phyloP scores from a whole-genome alignment of 1,140 invertebrate species.

The Neodiprion virginianus region DNA sequence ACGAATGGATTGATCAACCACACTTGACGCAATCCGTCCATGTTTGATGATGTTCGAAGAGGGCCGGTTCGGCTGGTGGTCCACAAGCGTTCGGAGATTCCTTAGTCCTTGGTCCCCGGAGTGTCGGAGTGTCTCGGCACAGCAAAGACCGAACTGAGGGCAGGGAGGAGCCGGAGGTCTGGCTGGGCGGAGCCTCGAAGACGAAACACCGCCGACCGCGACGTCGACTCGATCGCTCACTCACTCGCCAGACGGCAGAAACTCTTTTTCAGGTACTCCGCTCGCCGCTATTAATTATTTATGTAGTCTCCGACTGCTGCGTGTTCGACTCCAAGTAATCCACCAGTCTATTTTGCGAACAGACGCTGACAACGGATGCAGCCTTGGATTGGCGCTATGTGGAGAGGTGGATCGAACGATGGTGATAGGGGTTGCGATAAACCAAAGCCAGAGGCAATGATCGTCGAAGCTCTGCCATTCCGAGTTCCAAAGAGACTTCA shows the following conservation, averaged over 20 bases:
- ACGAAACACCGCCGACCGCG: conserved; percentile 54
- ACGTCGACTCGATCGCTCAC: conserved; percentile 1
- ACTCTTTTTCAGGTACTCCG: background rate
- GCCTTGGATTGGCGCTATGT: background rate
- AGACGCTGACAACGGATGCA: background rate
- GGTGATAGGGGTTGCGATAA: too few relatives aligned
- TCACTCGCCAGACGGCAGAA: background rate
- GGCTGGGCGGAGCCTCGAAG: conserved; percentile 60
- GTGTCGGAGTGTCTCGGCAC: too few relatives aligned
- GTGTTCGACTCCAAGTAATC: background rate
- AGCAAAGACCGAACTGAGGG: conserved; percentile 7
- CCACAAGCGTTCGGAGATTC: too few relatives aligned
- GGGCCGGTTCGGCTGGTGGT: too few relatives aligned
- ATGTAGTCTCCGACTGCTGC: conserved; percentile 35
- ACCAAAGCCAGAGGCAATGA: too few relatives aligned
- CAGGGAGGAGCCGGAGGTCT: conserved; percentile 59
- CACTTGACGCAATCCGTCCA: too few relatives aligned
- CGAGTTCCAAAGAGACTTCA: background rate
- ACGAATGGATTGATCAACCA: too few relatives aligned
- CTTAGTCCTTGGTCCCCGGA: too few relatives aligned
- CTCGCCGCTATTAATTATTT: conserved; percentile 61
- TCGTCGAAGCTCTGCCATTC: background rate
- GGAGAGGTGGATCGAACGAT: too few relatives aligned
- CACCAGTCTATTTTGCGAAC: background rate
- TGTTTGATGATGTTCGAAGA: too few relatives aligned